A percentile compares a stretch with the other conserved stretches of the same genome.
Evolutionary conservation across 2,113 vertebrate genomes (phyloP).

Genomic region (Sialia sialis): DNA sequence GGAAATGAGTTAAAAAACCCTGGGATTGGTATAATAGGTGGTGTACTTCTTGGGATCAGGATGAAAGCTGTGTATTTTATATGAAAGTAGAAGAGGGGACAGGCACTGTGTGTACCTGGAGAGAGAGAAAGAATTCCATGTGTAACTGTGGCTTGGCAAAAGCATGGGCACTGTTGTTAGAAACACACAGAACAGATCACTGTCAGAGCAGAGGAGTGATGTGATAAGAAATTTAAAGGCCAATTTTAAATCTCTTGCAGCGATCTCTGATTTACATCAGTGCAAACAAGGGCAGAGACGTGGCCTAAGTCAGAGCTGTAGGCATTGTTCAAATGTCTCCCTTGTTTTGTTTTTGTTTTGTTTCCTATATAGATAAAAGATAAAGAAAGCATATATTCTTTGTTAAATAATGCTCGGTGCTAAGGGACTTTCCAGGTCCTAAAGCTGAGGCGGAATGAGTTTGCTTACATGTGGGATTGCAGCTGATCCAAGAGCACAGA

Average conservation of each 20-base stretch:
- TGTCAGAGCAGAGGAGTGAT: constrained; percentile 24
- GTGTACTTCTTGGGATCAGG: neutral
- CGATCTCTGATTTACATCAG: constrained; percentile 64
- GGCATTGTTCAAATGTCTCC: constrained; percentile 22
- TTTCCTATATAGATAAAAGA: constrained; percentile 64
- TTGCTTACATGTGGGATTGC: constrained; percentile 44
- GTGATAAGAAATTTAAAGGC: constrained; percentile 55
- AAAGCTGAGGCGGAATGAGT: neutral
- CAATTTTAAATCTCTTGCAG: constrained; percentile 26
- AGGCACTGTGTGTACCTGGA: neutral
- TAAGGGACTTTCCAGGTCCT: constrained; percentile 59
- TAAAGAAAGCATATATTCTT: constrained; percentile 43
- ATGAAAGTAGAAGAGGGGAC: neutral
- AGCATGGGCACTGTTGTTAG: constrained; percentile 13
- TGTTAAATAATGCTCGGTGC: constrained; percentile 32
- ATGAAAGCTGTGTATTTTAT: neutral
- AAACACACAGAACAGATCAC: constrained; percentile 27
- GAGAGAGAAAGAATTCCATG: constrained; percentile 25
- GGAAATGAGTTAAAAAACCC: constrained; percentile 41
- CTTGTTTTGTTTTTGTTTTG: constrained; percentile 59
- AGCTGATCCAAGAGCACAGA: constrained; percentile 43
- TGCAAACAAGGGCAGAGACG: constrained; percentile 58
- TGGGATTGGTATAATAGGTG: constrained; percentile 11
- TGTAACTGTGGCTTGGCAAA: constrained; percentile 53
- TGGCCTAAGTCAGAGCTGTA: constrained; percentile 39